phyloP scores from a whole-genome alignment of 1,140 invertebrate species.

The Amyelois transitella region DNA sequence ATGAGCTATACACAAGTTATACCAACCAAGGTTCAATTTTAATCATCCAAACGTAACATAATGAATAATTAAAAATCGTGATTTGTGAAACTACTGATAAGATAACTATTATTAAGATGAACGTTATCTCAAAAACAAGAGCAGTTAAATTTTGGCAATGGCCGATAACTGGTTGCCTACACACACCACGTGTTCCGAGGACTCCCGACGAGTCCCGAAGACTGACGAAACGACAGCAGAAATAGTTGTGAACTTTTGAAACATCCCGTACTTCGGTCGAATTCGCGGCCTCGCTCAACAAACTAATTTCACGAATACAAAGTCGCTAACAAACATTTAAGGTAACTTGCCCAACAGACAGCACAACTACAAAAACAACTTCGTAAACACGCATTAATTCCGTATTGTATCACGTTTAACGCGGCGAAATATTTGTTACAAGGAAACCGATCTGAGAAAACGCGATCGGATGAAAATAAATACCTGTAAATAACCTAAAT shows the following conservation, averaged over 20 bases:
- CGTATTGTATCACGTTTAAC: background rate
- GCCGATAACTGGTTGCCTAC: background rate
- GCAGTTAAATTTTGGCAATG: background rate
- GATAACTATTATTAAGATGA: no score
- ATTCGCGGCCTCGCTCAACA: constrained; percentile 6
- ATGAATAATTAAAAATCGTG: no score
- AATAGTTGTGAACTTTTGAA: constrained; percentile 47
- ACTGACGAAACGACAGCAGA: constrained; percentile 22
- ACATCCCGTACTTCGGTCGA: constrained; percentile 25
- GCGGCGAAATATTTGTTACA: background rate
- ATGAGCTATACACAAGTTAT: no score
- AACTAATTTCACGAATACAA: constrained; percentile 1
- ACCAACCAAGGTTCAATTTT: no score
- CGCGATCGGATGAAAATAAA: background rate
- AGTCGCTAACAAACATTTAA: background rate
- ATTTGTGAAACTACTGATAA: no score
- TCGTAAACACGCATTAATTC: background rate
- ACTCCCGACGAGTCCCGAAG: constrained; percentile 34
- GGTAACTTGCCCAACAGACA: background rate
- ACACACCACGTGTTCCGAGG: constrained; percentile 47
- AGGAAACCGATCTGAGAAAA: background rate
- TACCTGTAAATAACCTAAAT: background rate
- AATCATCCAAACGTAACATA: no score
- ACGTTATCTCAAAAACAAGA: no score
- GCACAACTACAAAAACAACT: background rate